phyloP scores from a whole-genome alignment of 2,113 vertebrate species.

The Heterotis niloticus region DNA sequence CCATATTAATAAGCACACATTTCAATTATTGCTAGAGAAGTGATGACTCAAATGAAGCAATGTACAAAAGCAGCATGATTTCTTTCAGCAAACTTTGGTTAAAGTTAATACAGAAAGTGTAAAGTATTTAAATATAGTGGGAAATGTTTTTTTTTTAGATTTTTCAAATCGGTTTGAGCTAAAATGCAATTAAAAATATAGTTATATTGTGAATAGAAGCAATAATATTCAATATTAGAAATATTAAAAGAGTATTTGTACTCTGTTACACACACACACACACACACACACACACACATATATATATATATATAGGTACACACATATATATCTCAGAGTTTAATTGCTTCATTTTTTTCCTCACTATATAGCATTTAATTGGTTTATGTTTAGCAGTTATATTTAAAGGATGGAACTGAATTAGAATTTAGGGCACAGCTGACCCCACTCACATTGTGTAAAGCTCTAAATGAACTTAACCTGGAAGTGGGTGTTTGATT shows the following conservation, averaged over 20 bases:
- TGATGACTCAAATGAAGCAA: constrained; percentile 25
- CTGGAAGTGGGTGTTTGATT: constrained; percentile 35
- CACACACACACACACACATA: no score
- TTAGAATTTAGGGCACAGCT: constrained; percentile 7
- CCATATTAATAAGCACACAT: constrained; percentile 31
- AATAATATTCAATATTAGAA: not conserved
- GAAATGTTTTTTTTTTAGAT: no score
- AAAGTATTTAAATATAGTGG: no score
- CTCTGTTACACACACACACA: not conserved
- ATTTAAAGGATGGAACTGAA: constrained; percentile 13
- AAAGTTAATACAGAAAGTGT: no score
- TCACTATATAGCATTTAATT: not conserved
- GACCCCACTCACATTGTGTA: constrained; percentile 9
- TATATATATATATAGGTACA: no score
- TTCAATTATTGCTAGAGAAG: constrained; percentile 34
- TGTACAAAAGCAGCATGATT: constrained; percentile 34
- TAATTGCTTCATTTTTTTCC: not conserved
- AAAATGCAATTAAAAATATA: not conserved
- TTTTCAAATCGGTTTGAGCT: not conserved
- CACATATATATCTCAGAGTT: no score
- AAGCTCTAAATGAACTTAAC: constrained; percentile 6
- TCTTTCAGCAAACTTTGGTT: constrained; percentile 29
- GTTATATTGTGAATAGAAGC: not conserved
- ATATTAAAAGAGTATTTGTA: not conserved
- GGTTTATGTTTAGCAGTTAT: not conserved